Evolutionary conservation across 2,113 vertebrate genomes (phyloP).

Genomic region (Phyllopteryx taeniolatus): DNA sequence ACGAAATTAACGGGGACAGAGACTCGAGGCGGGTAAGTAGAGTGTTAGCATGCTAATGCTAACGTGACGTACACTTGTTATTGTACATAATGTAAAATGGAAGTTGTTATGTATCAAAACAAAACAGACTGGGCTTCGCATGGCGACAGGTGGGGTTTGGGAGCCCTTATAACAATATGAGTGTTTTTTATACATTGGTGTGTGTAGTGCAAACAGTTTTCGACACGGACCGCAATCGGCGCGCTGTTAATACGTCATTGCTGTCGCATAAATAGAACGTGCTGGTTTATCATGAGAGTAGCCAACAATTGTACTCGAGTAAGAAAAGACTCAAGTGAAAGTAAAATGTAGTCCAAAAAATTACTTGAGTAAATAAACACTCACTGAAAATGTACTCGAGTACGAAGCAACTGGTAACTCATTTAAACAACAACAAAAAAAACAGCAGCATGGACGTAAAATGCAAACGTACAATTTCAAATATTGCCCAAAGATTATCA

Average conservation of each 20-base stretch:
- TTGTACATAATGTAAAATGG: neutral
- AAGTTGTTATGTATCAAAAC: neutral
- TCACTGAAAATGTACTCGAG: too few relatives aligned
- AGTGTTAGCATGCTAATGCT: slow-evolving; percentile 33
- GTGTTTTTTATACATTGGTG: too few relatives aligned
- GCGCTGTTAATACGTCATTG: neutral
- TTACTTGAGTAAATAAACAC: neutral
- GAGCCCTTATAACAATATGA: neutral
- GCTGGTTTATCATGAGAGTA: too few relatives aligned
- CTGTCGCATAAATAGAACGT: neutral
- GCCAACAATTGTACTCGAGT: too few relatives aligned
- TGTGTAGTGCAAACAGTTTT: too few relatives aligned
- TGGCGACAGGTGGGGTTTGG: neutral
- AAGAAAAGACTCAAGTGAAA: neutral
- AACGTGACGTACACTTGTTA: slow-evolving; percentile 6
- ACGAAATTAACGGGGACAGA: neutral
- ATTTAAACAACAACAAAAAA: too few relatives aligned
- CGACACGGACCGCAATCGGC: neutral
- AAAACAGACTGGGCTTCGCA: neutral
- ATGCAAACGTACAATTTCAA: neutral
- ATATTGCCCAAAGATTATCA: neutral
- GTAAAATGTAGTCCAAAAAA: neutral
- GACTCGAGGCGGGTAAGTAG: neutral
- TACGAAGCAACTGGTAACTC: too few relatives aligned
- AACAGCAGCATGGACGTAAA: neutral